Evolutionary conservation across 2,888 invertebrate species (phyloP).

Genomic region (Agrenia bidenticulata): DNA sequence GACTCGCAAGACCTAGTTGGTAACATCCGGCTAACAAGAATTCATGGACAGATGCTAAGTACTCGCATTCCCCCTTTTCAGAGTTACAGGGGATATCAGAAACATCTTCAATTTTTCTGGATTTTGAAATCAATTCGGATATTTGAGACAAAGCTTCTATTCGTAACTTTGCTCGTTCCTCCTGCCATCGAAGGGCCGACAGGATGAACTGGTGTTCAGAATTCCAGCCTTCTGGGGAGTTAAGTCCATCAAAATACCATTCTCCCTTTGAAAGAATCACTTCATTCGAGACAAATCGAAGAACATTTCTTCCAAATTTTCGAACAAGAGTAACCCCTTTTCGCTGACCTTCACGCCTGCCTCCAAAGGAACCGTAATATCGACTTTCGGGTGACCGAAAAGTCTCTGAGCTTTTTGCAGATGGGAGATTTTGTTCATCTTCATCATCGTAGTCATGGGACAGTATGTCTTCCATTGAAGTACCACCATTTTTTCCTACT

Average conservation of each 20-base stretch:
- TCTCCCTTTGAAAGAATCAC: constrained; percentile 33
- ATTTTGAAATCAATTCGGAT: constrained; percentile 40
- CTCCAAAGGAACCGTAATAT: background rate
- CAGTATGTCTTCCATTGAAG: constrained; percentile 22
- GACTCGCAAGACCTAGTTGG: constrained; percentile 56
- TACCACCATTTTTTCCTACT: constrained; percentile 9
- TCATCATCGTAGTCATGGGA: constrained; percentile 22
- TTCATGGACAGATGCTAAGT: constrained; percentile 57
- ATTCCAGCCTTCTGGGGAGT: constrained; percentile 43
- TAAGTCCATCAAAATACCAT: constrained; percentile 33
- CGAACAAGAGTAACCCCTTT: constrained; percentile 31
- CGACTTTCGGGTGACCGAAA: constrained; percentile 36
- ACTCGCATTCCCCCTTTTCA: constrained; percentile 24
- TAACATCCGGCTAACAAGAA: constrained; percentile 63
- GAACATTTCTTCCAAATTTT: constrained; percentile 36
- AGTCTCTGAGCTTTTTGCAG: constrained; percentile 39
- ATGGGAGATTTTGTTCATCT: constrained; percentile 17
- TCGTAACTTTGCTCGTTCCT: constrained; percentile 46
- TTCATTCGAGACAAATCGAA: constrained; percentile 43
- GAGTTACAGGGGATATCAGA: background rate
- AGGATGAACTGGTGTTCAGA: constrained; percentile 39
- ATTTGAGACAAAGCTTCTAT: constrained; percentile 49
- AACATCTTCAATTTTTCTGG: constrained; percentile 20
- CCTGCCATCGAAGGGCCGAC: constrained; percentile 42
- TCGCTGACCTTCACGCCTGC: background rate